Evolutionary conservation across 2,113 vertebrate species (phyloP).

Genomic region (Triplophysa tibetana): DNA sequence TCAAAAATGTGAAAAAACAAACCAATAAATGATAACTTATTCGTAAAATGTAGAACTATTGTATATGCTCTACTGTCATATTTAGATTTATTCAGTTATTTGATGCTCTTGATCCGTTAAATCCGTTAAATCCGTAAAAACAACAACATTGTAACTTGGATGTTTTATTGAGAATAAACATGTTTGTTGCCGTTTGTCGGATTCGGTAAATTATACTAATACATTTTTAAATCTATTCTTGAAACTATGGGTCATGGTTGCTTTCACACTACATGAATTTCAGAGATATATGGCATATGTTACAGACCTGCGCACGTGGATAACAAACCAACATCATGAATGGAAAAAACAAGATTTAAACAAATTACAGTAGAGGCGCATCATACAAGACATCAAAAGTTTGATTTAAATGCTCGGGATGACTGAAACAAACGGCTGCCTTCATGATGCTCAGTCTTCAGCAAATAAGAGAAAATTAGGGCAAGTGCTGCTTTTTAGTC

Average conservation of each 20-base stretch:
- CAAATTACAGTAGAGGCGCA: background rate
- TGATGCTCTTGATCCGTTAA: no score
- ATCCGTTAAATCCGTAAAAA: background rate
- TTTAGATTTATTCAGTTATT: no score
- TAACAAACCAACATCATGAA: background rate
- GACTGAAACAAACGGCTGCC: background rate
- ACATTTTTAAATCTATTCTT: background rate
- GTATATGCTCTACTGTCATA: no score
- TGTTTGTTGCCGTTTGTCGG: no score
- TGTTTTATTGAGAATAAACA: no score
- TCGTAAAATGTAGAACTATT: no score
- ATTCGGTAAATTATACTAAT: no score
- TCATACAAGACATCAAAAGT: background rate
- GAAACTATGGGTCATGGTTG: background rate
- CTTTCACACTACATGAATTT: background rate
- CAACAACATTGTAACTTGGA: no score
- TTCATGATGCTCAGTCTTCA: background rate
- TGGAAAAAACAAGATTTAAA: background rate
- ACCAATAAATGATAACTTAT: no score
- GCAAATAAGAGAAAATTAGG: constrained; percentile 15
- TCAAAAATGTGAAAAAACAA: background rate
- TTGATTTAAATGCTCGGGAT: background rate
- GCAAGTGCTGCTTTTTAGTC: constrained; percentile 15
- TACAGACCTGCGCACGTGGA: background rate
- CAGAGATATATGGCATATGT: background rate